phyloP scores from a whole-genome alignment of 2,888 invertebrate species.

The Patella depressa region DNA sequence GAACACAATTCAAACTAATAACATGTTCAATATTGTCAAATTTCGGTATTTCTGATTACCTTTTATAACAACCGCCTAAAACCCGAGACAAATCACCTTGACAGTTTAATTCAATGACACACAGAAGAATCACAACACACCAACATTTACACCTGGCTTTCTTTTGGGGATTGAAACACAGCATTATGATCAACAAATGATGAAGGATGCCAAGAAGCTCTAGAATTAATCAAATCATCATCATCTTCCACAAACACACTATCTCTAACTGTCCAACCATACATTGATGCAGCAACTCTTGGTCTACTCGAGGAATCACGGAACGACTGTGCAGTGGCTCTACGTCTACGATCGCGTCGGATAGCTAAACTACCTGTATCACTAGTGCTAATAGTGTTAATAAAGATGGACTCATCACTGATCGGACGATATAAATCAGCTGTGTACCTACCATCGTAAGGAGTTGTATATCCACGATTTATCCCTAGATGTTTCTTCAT shows the following conservation, averaged over 20 bases:
- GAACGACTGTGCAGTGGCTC: background rate
- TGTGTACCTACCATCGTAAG: slow-evolving; percentile 60
- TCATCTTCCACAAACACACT: slow-evolving; percentile 3
- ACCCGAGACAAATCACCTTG: no score
- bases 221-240: background rate
- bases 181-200: slow-evolving; percentile 5
- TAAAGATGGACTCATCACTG: background rate
- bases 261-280: slow-evolving; percentile 29
- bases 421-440: slow-evolving; percentile 14
- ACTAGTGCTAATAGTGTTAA: background rate
- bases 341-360: background rate
- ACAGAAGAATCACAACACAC: background rate
- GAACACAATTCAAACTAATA: background rate
- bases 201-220: slow-evolving; percentile 21
- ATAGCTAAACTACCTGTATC: background rate
- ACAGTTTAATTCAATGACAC: no score
- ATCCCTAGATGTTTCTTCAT: slow-evolving; percentile 52
- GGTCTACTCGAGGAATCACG: background rate
- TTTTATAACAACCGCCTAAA: background rate
- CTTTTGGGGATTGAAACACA: slow-evolving; percentile 1
- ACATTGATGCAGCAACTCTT: slow-evolving; percentile 4
- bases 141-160: slow-evolving; percentile 14
- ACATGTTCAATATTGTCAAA: slow-evolving; percentile 1
- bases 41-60: background rate
- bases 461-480: slow-evolving; percentile 31